Conservation (phyloP, 2,797 vertebrate genomes). For the Propithecus perrieri region DNA sequence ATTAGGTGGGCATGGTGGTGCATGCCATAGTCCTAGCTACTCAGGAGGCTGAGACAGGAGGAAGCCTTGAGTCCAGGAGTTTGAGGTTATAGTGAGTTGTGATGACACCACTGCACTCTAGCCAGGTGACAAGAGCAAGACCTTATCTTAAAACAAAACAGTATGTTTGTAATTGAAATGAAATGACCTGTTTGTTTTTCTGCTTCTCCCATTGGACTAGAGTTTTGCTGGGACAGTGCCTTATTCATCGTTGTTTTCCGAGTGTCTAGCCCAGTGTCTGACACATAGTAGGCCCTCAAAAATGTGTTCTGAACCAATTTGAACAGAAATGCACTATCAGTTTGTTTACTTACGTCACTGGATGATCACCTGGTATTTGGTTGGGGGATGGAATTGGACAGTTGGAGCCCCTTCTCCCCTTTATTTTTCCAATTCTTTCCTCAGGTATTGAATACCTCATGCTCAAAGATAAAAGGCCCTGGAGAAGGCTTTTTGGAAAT, state of each 20-base stretch:
- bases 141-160: not conserved
- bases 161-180: not conserved
- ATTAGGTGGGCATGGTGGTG: not conserved
- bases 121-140: not conserved
- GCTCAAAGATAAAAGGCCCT: not conserved
- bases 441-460: not conserved
- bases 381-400: not conserved
- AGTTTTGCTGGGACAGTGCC: not conserved
- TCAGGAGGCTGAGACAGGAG: not conserved
- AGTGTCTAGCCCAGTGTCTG: not conserved
- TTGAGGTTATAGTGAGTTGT: not conserved
- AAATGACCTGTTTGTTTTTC: not conserved
- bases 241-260: not conserved
- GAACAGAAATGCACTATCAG: not conserved
- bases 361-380: not conserved
- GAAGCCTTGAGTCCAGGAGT: not conserved
- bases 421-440: not conserved
- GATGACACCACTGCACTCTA: not conserved
- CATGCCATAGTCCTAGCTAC: no score
- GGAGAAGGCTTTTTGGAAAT: not conserved
- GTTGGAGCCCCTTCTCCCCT: accelerated
- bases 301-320: not conserved
- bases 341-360: not conserved
- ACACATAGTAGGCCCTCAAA: not conserved
- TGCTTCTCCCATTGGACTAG: not conserved